These are phyloP conservation scores for Nymphalis io DNA, from an alignment of 1,140 invertebrate species.

Conservation along the genomic window DNA sequence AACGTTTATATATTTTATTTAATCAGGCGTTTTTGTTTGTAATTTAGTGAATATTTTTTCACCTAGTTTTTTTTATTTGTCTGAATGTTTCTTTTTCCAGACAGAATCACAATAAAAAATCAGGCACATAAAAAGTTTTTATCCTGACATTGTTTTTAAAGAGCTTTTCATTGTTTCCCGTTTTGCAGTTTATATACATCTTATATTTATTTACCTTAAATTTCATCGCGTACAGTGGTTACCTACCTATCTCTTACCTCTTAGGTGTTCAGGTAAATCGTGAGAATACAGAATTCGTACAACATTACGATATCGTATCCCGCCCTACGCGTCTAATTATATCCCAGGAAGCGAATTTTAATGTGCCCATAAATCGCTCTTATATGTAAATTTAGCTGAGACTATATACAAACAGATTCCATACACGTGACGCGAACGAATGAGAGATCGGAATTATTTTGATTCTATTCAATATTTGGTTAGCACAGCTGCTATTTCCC, in stretches of 20 bases:
- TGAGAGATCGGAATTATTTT: slow-evolving; percentile 13
- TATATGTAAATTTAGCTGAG: slow-evolving; percentile 12
- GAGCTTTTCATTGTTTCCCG: too few relatives aligned
- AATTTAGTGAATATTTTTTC: too few relatives aligned
- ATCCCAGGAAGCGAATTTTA: slow-evolving; percentile 5
- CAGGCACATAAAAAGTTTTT: too few relatives aligned
- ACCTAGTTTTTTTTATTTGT: not conserved
- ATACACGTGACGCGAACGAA: slow-evolving; percentile 4
- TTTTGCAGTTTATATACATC: too few relatives aligned
- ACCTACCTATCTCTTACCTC: not conserved
- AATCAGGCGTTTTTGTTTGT: too few relatives aligned
- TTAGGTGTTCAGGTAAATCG: not conserved
- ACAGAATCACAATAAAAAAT: too few relatives aligned
- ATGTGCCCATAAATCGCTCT: slow-evolving; percentile 17
- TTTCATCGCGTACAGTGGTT: not conserved
- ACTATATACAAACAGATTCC: slow-evolving; percentile 22
- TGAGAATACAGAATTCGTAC: not conserved
- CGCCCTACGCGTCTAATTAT: slow-evolving; percentile 11
- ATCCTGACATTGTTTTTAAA: too few relatives aligned
- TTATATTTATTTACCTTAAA: not conserved
- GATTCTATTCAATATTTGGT: slow-evolving; percentile 17
- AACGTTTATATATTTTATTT: not conserved
- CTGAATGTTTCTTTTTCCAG: too few relatives aligned
- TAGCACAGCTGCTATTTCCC: slow-evolving; percentile 22
- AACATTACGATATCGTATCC: not conserved